These are phyloP conservation scores for Liasis olivaceus DNA, from an alignment of 2,797 vertebrate genomes.

Conservation along the genomic window DNA sequence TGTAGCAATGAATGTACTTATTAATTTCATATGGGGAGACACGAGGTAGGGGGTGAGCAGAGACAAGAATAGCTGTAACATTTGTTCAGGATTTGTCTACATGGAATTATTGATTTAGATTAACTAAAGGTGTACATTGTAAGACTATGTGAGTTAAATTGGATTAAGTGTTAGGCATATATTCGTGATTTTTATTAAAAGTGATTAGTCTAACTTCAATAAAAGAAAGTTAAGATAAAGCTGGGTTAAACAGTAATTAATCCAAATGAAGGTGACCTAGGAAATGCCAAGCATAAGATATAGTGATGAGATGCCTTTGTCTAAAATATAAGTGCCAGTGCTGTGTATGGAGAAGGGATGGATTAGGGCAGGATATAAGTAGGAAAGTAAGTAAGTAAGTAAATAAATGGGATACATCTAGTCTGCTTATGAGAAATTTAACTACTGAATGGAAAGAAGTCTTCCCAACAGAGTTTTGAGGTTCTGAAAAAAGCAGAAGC, in stretches of 20 bases:
- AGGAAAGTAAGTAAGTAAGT: not conserved
- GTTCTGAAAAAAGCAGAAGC: not conserved
- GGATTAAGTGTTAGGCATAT: slow-evolving; percentile 16
- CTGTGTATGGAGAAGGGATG: not conserved
- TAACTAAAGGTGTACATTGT: slow-evolving; percentile 18
- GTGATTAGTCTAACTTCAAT: slow-evolving; percentile 30
- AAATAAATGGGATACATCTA: fast-evolving
- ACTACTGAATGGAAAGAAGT: not conserved
- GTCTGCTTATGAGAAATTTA: not conserved
- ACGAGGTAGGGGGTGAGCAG: not conserved
- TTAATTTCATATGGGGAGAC: not conserved
- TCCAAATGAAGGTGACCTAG: slow-evolving; percentile 23
- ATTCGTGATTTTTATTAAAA: slow-evolving; percentile 32
- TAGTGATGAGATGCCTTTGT: not conserved
- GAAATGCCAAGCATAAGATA: not conserved
- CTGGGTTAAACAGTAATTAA: slow-evolving; percentile 21
- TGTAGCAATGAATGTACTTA: not conserved
- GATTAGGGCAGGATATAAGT: not conserved
- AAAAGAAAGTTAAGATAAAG: slow-evolving; percentile 23
- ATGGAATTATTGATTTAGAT: slow-evolving; percentile 35
- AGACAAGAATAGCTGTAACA: slow-evolving; percentile 17
- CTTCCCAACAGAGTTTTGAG: not conserved
- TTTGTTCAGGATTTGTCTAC: slow-evolving; percentile 17
- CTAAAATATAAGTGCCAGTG: slow-evolving; percentile 3
- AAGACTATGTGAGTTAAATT: slow-evolving; percentile 17